Conservation (phyloP, 2,888 invertebrate genomes). For the Julus scandinavius region DNA sequence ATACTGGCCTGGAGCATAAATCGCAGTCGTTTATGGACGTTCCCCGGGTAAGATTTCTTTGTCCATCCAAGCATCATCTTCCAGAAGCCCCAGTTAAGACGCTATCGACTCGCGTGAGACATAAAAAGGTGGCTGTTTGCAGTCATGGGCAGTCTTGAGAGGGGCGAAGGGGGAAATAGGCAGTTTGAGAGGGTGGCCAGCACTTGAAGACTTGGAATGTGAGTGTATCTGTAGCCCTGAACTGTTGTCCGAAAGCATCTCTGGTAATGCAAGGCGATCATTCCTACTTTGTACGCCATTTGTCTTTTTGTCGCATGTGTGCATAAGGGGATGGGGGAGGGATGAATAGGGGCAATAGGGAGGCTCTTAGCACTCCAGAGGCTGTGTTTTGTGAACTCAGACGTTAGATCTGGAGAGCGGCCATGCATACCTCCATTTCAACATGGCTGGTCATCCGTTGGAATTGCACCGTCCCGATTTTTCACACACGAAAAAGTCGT, state of each 20-base stretch:
- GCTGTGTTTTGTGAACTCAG: not conserved
- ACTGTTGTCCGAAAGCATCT: not conserved
- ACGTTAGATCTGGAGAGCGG: not conserved
- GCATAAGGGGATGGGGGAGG: not conserved
- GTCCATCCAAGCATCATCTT: not conserved
- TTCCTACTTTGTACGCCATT: constrained; percentile 4
- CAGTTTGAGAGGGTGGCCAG: not conserved
- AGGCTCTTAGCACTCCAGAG: not conserved
- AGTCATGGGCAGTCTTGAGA: not conserved
- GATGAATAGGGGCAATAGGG: not conserved
- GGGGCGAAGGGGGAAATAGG: not conserved
- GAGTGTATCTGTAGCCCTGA: not conserved
- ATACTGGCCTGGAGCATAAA: not conserved
- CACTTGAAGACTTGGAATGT: not conserved
- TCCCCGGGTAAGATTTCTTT: not conserved
- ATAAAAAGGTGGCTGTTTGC: not conserved
- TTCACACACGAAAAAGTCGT: constrained; percentile 36
- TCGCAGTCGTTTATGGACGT: not conserved
- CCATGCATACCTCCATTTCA: constrained; percentile 7
- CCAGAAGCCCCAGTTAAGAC: not conserved
- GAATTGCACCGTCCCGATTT: not conserved
- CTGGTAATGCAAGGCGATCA: constrained; percentile 8
- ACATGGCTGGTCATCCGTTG: constrained; percentile 25
- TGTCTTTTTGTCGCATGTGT: constrained; percentile 13
- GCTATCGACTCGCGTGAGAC: not conserved